Base-by-base conservation (phyloP, 2,888 invertebrate genomes). In the Catocala nupta region DNA sequence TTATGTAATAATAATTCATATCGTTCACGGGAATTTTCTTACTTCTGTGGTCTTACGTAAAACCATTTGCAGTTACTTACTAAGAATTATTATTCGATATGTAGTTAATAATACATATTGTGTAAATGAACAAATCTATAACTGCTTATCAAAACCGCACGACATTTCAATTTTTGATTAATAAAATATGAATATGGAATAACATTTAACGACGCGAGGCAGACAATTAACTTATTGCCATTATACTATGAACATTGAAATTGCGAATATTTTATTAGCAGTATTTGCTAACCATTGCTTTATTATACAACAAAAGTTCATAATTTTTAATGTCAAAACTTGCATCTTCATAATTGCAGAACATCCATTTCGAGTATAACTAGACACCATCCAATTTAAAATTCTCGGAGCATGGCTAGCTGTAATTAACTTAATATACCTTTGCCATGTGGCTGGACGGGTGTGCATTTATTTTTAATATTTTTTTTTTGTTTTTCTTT, bases 401-500 rank as follows among this genome's bases (percentile, higher is more conserved):
- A 75, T 71, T 63, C 69, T 65, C 55, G 50, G 56, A 54, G 55
- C 64, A 56, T 13, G 50, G 73, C 69, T 57, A 71, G 63, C 71
- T 60, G 80, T 83, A 83, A 87, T 86, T 86, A 86, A 83, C 72
- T 81, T 83, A 80, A 84, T 82, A 81, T 81, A 79, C 78, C 73
- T 77, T 71, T 70, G 77, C 70, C 78, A 79, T 81, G 68, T 75
- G 77, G 64, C 25, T 6, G 68, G 77, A 71, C 65, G 65, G 65
- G 67, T 61, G 70, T 59, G 67, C 62, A 70, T 69, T 81, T 81
- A 77, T 73, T 83, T 81, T 81, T 73, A 70, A 77, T 73, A 77
- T 60, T 64, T 63, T 68, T 70, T 1, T 16, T 1, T 25, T 25
- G 68, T 80, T 83, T 81, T 84, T 82, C 83, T 82, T 84, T 83